A percentile compares a stretch with the other conserved stretches of the same genome.
Conservation (phyloP, 1,140 invertebrate species). For the Heliothis subflexa region DNA sequence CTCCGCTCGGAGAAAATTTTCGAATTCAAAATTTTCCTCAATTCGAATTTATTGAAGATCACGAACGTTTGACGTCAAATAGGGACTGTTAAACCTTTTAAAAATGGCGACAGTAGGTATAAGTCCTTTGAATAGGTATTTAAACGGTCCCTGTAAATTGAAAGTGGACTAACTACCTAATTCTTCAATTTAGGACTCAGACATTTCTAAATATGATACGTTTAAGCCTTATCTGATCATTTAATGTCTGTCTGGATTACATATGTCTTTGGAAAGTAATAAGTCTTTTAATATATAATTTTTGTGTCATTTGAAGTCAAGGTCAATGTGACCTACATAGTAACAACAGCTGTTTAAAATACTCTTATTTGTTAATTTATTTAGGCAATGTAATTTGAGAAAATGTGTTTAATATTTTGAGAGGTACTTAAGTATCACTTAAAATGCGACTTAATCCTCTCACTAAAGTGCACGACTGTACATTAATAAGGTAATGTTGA, state of each 20-base stretch:
- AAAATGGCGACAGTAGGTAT: not conserved
- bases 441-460: not conserved
- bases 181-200: not conserved
- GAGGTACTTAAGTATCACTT: not conserved
- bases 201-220: no score
- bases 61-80: slow-evolving; percentile 5
- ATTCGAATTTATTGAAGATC: slow-evolving; percentile 27
- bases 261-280: no score
- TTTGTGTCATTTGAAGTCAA: not conserved
- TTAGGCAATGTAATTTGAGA: not conserved
- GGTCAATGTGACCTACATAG: slow-evolving; percentile 3
- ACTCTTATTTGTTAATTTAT: not conserved
- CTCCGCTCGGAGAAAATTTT: slow-evolving; percentile 27
- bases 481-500: slow-evolving; percentile 54
- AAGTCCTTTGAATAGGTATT: not conserved
- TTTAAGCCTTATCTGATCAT: no score
- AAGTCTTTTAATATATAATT: no score
- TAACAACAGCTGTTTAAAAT: not conserved
- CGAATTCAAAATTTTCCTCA: slow-evolving; percentile 38
- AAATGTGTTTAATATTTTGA: not conserved
- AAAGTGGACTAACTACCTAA: no score
- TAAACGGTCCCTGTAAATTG: no score
- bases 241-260: no score
- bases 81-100: not conserved
- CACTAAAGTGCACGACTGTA: slow-evolving; percentile 26